Evolutionary conservation across 2,888 invertebrate genomes (phyloP).

Genomic region (Aelia acuminata): DNA sequence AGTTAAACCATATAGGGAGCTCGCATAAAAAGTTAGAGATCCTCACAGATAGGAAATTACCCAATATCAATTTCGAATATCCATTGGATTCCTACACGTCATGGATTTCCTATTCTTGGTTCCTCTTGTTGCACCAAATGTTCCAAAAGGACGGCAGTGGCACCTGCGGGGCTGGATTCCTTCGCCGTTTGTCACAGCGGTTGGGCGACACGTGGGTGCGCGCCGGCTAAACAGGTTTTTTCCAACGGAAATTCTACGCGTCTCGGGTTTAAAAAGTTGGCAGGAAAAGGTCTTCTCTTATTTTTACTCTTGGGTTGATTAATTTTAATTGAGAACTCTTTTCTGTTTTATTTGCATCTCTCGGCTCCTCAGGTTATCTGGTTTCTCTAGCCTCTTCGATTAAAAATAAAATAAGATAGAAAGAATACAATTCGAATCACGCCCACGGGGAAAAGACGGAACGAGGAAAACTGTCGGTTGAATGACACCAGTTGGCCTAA

Average conservation of each 20-base stretch:
- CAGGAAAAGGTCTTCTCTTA: not conserved
- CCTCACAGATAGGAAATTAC: not conserved
- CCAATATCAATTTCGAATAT: not conserved
- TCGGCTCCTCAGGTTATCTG: not conserved
- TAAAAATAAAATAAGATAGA: too few species aligned
- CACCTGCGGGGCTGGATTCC: not conserved
- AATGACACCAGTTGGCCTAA: constrained; percentile 16
- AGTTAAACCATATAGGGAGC: too few species aligned
- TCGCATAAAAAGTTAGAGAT: too few species aligned
- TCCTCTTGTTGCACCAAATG: constrained; percentile 17
- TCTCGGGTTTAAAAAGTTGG: not conserved
- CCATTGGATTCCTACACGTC: not conserved
- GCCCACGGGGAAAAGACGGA: not conserved
- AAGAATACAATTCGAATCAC: not conserved
- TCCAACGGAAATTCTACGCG: constrained; percentile 32
- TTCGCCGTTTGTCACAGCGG: constrained; percentile 23
- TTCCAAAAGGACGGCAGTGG: not conserved
- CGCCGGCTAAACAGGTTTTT: not conserved
- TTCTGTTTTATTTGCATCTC: not conserved
- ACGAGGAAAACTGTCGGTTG: not conserved
- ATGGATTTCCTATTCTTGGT: not conserved
- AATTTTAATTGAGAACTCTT: not conserved
- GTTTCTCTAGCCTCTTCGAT: too few species aligned
- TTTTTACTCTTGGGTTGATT: not conserved
- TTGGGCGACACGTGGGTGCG: constrained; percentile 30